Conservation (phyloP, 2,113 vertebrate species). For the Sus scrofa region DNA sequence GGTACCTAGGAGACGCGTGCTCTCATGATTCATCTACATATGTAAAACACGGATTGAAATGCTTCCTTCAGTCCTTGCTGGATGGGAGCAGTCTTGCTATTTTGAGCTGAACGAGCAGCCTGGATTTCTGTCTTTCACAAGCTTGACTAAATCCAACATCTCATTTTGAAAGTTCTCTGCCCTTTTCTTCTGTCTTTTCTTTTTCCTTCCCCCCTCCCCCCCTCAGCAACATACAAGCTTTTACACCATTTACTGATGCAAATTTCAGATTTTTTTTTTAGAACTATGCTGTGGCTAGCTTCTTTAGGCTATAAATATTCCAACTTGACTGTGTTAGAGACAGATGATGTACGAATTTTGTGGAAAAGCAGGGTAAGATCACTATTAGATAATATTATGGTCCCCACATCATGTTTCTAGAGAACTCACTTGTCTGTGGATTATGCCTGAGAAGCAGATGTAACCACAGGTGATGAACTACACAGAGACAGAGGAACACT, state of each 20-base stretch:
- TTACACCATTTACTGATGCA: conserved; percentile 59
- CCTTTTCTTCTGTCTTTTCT: background rate
- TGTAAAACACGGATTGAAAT: background rate
- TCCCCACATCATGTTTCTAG: background rate
- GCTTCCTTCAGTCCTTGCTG: background rate
- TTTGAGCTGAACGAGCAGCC: conserved; percentile 30
- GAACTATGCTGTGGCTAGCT: conserved; percentile 57
- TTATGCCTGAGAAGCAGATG: background rate
- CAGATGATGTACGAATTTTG: conserved; percentile 49
- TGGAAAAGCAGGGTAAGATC: conserved; percentile 12
- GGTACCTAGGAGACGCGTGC: background rate
- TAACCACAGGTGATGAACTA: background rate
- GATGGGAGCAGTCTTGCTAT: background rate
- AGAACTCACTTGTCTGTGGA: background rate
- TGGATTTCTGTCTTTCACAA: conserved; percentile 50
- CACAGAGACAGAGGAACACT: background rate
- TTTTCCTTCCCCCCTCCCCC: background rate
- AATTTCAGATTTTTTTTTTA: conserved; percentile 56
- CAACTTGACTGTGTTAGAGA: conserved; percentile 39
- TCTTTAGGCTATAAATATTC: conserved; percentile 61
- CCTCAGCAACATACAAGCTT: conserved; percentile 11
- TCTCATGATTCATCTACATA: background rate
- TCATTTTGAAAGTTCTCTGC: conserved; percentile 50
- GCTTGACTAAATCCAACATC: conserved; percentile 48
- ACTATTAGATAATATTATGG: background rate